Evolutionary conservation across 2,888 invertebrate genomes (phyloP).

Genomic region (Ochropleura plecta): DNA sequence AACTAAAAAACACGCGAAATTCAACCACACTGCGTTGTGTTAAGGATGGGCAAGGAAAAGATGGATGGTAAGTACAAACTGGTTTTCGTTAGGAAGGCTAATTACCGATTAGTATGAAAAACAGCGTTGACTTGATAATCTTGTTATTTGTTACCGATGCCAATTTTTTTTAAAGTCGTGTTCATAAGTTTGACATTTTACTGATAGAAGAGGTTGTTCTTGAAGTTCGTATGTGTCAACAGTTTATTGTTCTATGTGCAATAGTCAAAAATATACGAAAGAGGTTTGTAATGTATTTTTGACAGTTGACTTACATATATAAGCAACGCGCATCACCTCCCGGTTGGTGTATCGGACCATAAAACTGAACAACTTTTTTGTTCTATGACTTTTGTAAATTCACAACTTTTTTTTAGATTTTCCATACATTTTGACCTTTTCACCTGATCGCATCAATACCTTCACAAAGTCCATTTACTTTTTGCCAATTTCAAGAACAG

Average conservation of each 20-base stretch:
- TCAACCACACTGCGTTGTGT: background rate
- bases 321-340: too few relatives aligned
- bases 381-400: too few relatives aligned
- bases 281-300: background rate
- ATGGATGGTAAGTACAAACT: background rate
- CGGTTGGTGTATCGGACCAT: too few relatives aligned
- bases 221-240: constrained; percentile 20
- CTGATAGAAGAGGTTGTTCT: constrained; percentile 20
- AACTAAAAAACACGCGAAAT: constrained; percentile 30
- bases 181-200: constrained; percentile 32
- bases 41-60: background rate
- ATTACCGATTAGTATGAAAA: constrained; percentile 57
- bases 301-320: background rate
- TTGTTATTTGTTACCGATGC: constrained; percentile 44
- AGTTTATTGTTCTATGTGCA: background rate
- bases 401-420: too few relatives aligned
- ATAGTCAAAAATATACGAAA: background rate
- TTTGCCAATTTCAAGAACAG: too few relatives aligned
- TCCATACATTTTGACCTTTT: too few relatives aligned
- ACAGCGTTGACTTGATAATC: constrained; percentile 47
- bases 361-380: too few relatives aligned
- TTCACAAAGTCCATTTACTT: too few relatives aligned
- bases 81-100: constrained; percentile 37
- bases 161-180: constrained; percentile 40
- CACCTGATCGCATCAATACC: too few relatives aligned